Percentiles rank a stretch among this genome's conserved stretches.
Conservation (phyloP, 53 echinoderm and acorn worm genomes). For the Glandiceps talaboti region DNA sequence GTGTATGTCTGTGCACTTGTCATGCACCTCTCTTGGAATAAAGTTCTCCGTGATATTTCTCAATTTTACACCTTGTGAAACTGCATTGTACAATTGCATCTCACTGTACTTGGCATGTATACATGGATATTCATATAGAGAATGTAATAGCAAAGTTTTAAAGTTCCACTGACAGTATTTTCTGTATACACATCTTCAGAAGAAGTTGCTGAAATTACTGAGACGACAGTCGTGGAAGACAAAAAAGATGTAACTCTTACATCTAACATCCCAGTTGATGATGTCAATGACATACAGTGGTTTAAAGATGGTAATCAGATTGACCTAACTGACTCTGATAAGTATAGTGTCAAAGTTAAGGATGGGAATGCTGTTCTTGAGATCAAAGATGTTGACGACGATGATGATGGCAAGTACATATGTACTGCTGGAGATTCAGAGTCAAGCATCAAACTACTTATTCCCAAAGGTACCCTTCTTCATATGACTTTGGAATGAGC, state of each 20-base stretch:
- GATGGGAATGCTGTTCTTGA: background rate
- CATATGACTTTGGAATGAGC: too few species aligned
- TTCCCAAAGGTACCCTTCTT: background rate
- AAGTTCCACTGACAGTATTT: too few species aligned
- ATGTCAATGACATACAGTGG: constrained; percentile 36
- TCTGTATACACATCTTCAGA: too few species aligned
- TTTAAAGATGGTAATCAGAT: constrained; percentile 26
- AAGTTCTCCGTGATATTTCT: too few species aligned
- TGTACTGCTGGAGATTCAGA: background rate
- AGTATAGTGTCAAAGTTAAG: constrained; percentile 3
- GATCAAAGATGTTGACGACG: background rate
- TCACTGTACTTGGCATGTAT: too few species aligned
- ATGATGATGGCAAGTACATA: constrained; percentile 5
- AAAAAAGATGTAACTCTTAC: constrained; percentile 3
- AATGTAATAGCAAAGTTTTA: too few species aligned
- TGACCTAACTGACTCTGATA: constrained; percentile 1
- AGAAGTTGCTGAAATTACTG: too few species aligned
- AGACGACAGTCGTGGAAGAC: background rate
- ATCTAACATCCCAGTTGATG: constrained; percentile 10
- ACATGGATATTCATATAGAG: too few species aligned
- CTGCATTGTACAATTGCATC: too few species aligned
- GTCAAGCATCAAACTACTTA: background rate
- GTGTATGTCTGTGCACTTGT: too few species aligned
- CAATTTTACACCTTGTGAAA: too few species aligned
- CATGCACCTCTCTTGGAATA: too few species aligned